These are phyloP conservation scores for Malurus elegans DNA, from an alignment of 2,113 vertebrate genomes.

Conservation along the genomic window DNA sequence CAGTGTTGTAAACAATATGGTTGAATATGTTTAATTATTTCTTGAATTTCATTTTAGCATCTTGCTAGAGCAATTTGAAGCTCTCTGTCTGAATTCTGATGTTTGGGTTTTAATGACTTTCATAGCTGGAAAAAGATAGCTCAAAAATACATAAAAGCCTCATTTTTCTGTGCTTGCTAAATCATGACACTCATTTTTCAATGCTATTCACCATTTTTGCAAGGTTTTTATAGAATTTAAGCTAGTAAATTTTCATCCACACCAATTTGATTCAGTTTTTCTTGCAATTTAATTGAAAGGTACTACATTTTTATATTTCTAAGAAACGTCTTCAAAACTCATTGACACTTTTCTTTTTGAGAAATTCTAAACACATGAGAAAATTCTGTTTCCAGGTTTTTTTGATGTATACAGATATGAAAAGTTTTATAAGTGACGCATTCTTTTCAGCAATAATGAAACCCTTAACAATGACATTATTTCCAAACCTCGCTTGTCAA, in stretches of 20 bases:
- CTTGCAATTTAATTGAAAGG: background rate
- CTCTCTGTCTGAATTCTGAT: background rate
- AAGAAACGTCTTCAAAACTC: background rate
- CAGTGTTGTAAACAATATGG: background rate
- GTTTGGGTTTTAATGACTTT: background rate
- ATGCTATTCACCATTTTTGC: background rate
- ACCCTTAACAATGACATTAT: background rate
- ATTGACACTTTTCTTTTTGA: background rate
- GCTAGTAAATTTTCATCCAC: background rate
- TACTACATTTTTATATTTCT: background rate
- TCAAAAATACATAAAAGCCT: background rate
- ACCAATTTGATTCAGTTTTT: background rate
- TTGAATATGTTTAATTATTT: background rate
- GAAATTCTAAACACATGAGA: background rate
- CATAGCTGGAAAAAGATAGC: background rate
- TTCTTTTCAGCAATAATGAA: background rate
- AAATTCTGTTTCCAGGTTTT: background rate
- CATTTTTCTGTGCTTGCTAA: background rate
- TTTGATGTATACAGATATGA: background rate
- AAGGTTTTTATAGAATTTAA: background rate
- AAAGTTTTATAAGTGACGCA: background rate
- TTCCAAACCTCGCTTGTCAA: background rate
- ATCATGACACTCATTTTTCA: background rate
- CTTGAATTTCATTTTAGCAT: background rate
- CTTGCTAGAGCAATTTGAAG: background rate